Evolutionary conservation across 92 coral and sea anemone genomes (phyloP).

Genomic region (Zoanthus gigantus): DNA sequence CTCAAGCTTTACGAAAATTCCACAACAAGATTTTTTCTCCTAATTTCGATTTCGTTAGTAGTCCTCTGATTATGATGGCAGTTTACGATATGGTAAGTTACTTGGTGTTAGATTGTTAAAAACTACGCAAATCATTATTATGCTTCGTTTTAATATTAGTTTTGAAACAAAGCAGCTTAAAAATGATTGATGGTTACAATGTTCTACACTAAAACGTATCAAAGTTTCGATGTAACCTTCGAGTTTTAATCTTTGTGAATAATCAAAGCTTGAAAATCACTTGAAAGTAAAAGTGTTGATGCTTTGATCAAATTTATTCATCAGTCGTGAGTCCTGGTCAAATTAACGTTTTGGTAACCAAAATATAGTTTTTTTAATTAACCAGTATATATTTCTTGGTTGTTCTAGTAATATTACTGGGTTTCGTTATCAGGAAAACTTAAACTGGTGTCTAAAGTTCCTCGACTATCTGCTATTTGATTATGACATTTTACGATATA

Average conservation of each 20-base stretch:
- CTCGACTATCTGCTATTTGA: too few relatives aligned
- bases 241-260: not conserved
- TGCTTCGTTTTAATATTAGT: not conserved
- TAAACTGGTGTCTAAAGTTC: too few relatives aligned
- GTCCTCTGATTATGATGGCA: constrained; percentile 36
- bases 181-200: too few relatives aligned
- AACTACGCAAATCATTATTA: not conserved
- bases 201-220: too few relatives aligned
- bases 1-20: not conserved
- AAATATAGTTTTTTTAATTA: not conserved
- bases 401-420: too few relatives aligned
- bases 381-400: not conserved
- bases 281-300: not conserved
- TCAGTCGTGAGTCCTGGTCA: not conserved
- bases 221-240: too few relatives aligned
- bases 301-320: not conserved
- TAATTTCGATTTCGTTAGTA: constrained; percentile 18
- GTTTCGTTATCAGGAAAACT: too few relatives aligned
- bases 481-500: too few relatives aligned
- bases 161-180: not conserved
- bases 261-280: not conserved
- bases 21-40: not conserved
- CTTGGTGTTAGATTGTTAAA: not conserved
- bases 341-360: not conserved
- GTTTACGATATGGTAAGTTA: constrained; percentile 44